Conservation (phyloP, 1,140 invertebrate genomes). For the Scaptomyza pallida region DNA sequence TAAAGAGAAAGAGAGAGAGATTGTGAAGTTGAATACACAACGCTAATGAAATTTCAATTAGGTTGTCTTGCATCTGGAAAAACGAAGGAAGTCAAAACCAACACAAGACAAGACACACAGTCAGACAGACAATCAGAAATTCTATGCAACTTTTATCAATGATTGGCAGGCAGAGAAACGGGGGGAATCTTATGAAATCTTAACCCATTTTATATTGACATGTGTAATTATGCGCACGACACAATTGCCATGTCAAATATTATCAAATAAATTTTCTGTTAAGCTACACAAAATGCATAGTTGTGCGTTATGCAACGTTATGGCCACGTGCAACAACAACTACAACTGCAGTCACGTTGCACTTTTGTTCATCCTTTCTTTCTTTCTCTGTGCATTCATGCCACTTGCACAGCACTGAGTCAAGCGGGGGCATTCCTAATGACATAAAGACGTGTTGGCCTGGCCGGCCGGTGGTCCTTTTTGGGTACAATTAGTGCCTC, state of each 20-base stretch:
- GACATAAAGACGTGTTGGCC: conserved; percentile 57
- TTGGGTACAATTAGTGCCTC: conserved; percentile 74
- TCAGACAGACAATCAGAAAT: conserved; percentile 18
- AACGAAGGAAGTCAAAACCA: conserved; percentile 50
- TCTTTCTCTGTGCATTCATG: conserved; percentile 25
- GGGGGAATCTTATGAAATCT: conserved; percentile 64
- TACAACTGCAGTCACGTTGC: conserved; percentile 74
- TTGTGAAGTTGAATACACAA: conserved; percentile 30
- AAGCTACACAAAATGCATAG: conserved; percentile 46
- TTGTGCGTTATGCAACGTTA: conserved; percentile 45
- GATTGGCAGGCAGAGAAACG: conserved; percentile 1
- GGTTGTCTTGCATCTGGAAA: conserved; percentile 65
- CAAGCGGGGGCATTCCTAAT: conserved; percentile 56
- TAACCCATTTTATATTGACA: conserved; percentile 82
- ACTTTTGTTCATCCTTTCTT: conserved; percentile 78
- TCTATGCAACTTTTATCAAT: conserved; percentile 51
- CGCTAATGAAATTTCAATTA: conserved; percentile 83
- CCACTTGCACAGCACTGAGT: conserved; percentile 24
- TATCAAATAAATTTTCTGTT: conserved; percentile 75
- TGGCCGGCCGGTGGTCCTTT: conserved; percentile 70
- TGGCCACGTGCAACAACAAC: conserved; percentile 65
- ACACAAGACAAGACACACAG: too few relatives aligned
- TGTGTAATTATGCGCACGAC: conserved; percentile 79
- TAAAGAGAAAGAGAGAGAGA: background rate
- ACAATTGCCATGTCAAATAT: conserved; percentile 78